A percentile compares a stretch with the other conserved stretches of the same genome.
These are phyloP conservation scores for Siderastrea siderea DNA, from an alignment of 92 coral and sea anemone species.

Conservation along the genomic window DNA sequence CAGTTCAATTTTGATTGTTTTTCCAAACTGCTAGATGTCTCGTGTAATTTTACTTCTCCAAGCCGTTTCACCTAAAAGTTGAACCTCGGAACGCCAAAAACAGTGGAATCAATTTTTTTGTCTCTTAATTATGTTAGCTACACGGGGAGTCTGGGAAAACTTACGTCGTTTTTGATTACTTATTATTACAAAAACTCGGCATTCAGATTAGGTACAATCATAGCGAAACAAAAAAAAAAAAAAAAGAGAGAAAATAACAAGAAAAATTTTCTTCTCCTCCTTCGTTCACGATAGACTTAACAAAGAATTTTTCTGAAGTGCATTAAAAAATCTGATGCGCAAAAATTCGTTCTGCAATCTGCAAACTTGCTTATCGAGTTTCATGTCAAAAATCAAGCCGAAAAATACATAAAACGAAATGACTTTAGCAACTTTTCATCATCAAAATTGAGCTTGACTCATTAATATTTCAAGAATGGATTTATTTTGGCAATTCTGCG, in stretches of 20 bases:
- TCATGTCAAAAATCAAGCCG: neutral
- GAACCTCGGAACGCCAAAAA: neutral
- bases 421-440: conserved; percentile 26
- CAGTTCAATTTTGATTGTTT: neutral
- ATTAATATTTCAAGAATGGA: conserved; percentile 40
- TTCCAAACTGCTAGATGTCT: neutral
- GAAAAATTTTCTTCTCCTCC: neutral
- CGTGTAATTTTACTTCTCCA: neutral
- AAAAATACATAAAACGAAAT: conserved; percentile 3
- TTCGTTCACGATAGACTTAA: neutral
- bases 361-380: neutral
- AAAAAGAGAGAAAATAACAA: neutral
- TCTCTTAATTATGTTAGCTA: conserved; percentile 23
- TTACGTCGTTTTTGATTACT: conserved; percentile 50
- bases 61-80: neutral
- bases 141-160: conserved; percentile 34
- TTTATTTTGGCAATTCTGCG: conserved; percentile 12
- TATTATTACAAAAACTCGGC: conserved; percentile 65
- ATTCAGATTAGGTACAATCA: conserved; percentile 77
- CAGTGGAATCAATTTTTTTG: conserved; percentile 17
- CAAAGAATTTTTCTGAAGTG: neutral
- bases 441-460: conserved; percentile 19
- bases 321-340: too few species aligned
- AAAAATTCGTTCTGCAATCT: neutral
- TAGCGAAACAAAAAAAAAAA: conserved; percentile 25